phyloP scores from a whole-genome alignment of 1,140 invertebrate genomes.

The Drosophila azteca region DNA sequence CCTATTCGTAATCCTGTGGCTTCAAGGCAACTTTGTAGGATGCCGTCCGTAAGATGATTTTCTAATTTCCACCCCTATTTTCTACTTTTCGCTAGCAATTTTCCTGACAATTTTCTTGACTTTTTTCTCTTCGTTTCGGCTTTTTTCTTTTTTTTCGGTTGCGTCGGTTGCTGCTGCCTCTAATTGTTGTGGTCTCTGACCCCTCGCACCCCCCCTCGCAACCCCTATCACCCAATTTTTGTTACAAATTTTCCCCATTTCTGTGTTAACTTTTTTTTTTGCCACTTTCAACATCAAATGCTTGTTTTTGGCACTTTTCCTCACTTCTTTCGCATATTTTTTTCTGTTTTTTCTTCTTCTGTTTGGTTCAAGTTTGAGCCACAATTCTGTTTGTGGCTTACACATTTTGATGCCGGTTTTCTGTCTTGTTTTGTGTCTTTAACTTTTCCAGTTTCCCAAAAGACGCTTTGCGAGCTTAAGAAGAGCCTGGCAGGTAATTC shows the following conservation, averaged over 20 bases:
- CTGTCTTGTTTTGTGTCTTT: not conserved
- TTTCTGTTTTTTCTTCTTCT: not conserved
- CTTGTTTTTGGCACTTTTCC: conserved; percentile 17
- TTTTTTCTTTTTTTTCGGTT: not conserved
- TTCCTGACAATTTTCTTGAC: not conserved
- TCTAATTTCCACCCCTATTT: conserved; percentile 15
- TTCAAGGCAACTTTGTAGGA: too few species aligned
- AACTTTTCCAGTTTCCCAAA: too few species aligned
- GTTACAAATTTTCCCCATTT: not conserved
- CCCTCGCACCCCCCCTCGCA: not conserved
- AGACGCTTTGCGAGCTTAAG: too few species aligned
- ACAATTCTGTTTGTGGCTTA: conserved; percentile 4
- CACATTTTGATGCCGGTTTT: not conserved
- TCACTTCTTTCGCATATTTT: not conserved
- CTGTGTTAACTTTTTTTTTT: conserved; percentile 6
- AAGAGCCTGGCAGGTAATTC: not conserved
- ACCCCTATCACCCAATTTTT: too few species aligned
- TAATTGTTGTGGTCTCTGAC: conserved; percentile 39
- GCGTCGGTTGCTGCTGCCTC: conserved; percentile 4
- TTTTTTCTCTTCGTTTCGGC: not conserved
- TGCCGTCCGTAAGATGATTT: not conserved
- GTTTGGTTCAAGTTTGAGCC: conserved; percentile 20
- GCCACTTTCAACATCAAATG: conserved; percentile 3
- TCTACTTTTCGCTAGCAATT: conserved; percentile 17
- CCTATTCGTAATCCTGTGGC: not conserved